Percentiles rank a stretch among this genome's conserved stretches.
Conservation (phyloP, 2,113 vertebrate species). For the Ictalurus furcatus region DNA sequence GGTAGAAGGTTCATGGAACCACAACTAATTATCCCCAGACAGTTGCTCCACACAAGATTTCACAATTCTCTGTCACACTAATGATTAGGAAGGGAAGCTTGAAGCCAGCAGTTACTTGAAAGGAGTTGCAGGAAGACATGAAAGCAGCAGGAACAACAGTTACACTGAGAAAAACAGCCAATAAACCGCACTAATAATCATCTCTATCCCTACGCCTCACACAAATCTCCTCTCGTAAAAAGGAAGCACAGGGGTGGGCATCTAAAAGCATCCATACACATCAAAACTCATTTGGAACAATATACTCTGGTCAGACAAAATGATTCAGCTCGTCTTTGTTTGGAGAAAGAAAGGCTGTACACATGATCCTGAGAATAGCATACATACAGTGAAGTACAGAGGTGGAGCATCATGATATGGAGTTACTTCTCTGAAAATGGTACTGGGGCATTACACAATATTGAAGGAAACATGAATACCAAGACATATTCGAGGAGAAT, state of each 20-base stretch:
- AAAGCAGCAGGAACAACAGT: background rate
- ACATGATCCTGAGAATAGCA: background rate
- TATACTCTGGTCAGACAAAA: no score
- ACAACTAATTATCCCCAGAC: background rate
- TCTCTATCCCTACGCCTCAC: no score
- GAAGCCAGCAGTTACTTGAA: background rate
- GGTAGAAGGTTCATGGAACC: background rate
- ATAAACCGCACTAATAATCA: background rate
- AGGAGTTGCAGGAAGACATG: background rate
- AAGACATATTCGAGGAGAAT: background rate
- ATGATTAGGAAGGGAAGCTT: no score
- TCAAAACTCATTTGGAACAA: no score
- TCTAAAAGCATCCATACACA: no score
- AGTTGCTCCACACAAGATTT: background rate
- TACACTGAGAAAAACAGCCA: background rate
- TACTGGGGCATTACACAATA: background rate
- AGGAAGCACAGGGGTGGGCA: no score
- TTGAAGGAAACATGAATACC: background rate
- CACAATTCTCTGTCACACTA: no score
- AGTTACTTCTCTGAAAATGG: background rate
- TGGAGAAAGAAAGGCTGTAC: background rate
- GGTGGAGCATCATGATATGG: background rate
- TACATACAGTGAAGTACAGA: background rate
- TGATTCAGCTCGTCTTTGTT: background rate
- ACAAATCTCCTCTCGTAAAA: no score